Conservation (phyloP, 1,140 invertebrate species). For the Colletes gigas region DNA sequence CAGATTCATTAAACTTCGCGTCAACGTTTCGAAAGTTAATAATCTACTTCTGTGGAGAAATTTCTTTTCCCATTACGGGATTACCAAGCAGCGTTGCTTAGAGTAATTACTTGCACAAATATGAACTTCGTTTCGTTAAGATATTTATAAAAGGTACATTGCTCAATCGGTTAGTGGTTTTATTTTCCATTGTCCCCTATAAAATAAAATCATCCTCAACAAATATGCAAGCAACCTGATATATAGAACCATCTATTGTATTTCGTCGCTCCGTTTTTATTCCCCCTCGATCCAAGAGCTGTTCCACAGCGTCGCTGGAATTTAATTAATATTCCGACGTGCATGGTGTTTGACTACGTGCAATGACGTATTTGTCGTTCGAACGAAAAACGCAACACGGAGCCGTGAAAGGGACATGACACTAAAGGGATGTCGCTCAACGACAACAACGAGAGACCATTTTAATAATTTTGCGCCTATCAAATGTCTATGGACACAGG, state of each 20-base stretch:
- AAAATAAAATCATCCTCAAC: not conserved
- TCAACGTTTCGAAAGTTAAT: too few relatives aligned
- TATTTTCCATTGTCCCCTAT: not conserved
- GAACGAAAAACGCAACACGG: not conserved
- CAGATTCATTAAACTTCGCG: too few relatives aligned
- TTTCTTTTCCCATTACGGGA: too few relatives aligned
- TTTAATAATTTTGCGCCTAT: not conserved
- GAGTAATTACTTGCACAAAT: too few relatives aligned
- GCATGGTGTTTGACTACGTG: not conserved
- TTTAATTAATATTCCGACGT: conserved; percentile 31
- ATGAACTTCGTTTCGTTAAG: too few relatives aligned
- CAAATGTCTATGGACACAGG: not conserved
- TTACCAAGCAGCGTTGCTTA: too few relatives aligned
- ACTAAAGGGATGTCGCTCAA: not conserved
- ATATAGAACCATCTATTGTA: not conserved
- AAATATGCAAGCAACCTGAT: not conserved
- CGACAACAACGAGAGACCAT: not conserved
- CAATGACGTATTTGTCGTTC: not conserved
- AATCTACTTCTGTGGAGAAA: too few relatives aligned
- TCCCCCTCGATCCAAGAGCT: not conserved
- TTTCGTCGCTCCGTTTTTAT: not conserved
- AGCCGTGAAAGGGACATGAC: not conserved
- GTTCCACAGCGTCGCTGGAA: not conserved
- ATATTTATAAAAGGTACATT: too few relatives aligned
- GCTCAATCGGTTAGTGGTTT: too few relatives aligned